phyloP scores from a whole-genome alignment of 2,888 invertebrate genomes.

The Pristionchus mayeri region DNA sequence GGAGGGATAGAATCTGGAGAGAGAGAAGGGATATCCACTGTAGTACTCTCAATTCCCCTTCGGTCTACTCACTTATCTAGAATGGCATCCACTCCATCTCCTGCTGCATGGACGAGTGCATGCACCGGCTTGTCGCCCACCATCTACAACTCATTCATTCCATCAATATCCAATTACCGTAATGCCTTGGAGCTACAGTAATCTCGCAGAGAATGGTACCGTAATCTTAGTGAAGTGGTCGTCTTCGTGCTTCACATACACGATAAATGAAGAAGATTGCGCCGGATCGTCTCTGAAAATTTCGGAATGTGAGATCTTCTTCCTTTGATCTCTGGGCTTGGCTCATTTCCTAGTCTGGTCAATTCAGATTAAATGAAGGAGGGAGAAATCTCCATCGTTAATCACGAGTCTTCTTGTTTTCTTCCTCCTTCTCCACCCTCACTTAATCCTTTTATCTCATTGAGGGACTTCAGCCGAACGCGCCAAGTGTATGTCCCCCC shows the following conservation, averaged over 20 bases:
- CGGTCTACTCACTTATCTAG: neutral
- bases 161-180: neutral
- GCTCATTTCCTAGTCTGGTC: constrained; percentile 20
- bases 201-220: no score
- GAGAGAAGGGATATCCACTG: no score
- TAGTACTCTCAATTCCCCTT: neutral
- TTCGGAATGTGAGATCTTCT: neutral
- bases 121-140: constrained; percentile 53
- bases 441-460: constrained; percentile 10
- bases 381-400: neutral
- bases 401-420: constrained; percentile 16
- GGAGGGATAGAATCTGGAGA: neutral
- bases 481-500: neutral
- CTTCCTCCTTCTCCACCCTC: constrained; percentile 29
- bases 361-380: neutral
- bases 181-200: no score
- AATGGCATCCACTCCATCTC: neutral
- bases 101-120: constrained; percentile 53
- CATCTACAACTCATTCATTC: constrained; percentile 48
- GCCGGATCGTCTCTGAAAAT: constrained; percentile 82
- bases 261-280: constrained; percentile 84
- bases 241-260: constrained; percentile 85
- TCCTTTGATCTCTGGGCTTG: neutral
- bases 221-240: constrained; percentile 83
- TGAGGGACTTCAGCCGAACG: neutral